Evolutionary conservation across 1,140 invertebrate genomes (phyloP), one percentile per base, ranked within the genome.

Genomic region (Zaprionus nigranus): DNA sequence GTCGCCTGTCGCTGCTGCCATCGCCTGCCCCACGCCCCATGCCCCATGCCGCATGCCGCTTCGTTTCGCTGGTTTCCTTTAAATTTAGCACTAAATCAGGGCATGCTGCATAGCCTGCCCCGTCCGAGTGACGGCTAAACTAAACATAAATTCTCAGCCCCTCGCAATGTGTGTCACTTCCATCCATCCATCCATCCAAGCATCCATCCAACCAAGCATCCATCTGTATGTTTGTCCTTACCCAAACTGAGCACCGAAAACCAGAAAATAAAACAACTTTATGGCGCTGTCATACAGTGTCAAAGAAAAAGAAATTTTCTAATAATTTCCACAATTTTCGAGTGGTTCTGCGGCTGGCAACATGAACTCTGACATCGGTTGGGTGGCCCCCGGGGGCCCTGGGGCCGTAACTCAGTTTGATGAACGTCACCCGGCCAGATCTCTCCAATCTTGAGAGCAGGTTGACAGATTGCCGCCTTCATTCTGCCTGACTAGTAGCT

Each of bases 61-160:
- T 38, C 59, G 40, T 53, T 64, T 60, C 54, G 63, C 46, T 73
- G 20, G 17, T 11, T 67, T 79, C 63, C 68, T 87, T 90, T 90
- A 91, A 91, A 91, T 91, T 91, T 91, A 91, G 88, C 88, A 90
- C 79, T 85, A 91, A 91, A 91, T 91, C 88, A 91, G 88, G 88
- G 88, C 88, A 91, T 85, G 85, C 79, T 72, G 70, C 53, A 77
- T n/a, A 15, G 15, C 15, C 40, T 46, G 40, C 40, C n/a, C 40
- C 40, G 6, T 46, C 74, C 74, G 53, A 82, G 76, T 82, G 83
- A 78, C 83, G 78, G 36, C 85, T 43, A 75, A 90, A 84, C 84
- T 79, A 75, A 88, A 88, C 84, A 88, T 88, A 90, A 88, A 90
- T 88, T 90, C 57, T 71, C 82, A 63, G 69, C 64, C 75, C 64